Percentiles rank a stretch among this genome's conserved stretches.
Evolutionary conservation across 2,113 vertebrate species (phyloP).

Genomic region (Tupaia tana): DNA sequence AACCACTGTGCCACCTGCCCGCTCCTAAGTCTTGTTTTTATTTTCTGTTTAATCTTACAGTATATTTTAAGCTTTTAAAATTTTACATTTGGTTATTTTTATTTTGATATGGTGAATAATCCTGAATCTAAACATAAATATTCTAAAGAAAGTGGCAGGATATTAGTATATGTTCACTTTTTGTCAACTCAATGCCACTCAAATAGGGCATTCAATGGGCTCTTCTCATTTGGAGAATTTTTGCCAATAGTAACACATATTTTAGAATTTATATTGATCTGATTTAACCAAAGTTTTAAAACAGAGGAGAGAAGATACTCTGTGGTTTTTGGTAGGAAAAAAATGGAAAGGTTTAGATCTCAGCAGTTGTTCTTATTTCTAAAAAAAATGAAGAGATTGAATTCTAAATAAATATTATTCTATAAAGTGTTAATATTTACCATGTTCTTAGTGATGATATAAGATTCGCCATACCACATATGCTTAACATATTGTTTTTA

Average conservation of each 20-base stretch:
- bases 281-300: not conserved
- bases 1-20: too few species aligned
- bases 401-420: not conserved
- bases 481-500: not conserved
- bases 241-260: not conserved
- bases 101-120: not conserved
- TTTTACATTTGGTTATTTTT: not conserved
- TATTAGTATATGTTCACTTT: not conserved
- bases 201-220: not conserved
- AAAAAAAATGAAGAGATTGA: not conserved
- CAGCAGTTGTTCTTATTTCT: not conserved
- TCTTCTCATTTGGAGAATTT: not conserved
- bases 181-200: not conserved
- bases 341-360: not conserved
- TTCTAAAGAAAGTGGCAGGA: not conserved
- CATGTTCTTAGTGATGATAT: not conserved
- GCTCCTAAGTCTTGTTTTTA: not conserved
- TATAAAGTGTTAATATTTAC: not conserved
- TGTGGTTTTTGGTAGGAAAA: not conserved
- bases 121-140: not conserved
- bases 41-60: not conserved
- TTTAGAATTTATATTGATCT: not conserved
- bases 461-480: not conserved
- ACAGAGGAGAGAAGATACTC: not conserved
- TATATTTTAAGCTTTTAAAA: not conserved